A percentile compares a stretch with the other conserved stretches of the same genome.
Conservation (phyloP, 2,113 vertebrate genomes). For the Origma solitaria region DNA sequence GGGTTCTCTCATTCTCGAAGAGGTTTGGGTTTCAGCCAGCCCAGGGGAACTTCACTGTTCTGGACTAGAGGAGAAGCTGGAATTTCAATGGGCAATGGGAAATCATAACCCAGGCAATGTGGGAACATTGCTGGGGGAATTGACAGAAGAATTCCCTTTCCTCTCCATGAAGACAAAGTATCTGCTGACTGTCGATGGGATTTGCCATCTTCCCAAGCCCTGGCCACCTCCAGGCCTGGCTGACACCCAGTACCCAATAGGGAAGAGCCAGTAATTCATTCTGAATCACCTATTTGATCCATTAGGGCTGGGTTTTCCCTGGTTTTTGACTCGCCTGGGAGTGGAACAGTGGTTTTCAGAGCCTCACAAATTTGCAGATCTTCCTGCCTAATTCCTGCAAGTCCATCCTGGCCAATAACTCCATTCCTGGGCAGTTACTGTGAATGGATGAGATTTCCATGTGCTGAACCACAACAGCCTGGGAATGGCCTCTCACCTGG, state of each 20-base stretch:
- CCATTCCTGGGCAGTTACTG: not conserved
- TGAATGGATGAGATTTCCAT: not conserved
- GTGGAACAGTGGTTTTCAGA: not conserved
- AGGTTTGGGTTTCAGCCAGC: not conserved
- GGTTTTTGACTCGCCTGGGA: not conserved
- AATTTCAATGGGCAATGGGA: not conserved
- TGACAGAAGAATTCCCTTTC: not conserved
- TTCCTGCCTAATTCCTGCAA: not conserved
- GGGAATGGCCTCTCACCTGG: not conserved
- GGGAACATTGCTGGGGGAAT: not conserved
- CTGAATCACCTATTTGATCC: not conserved
- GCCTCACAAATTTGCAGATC: not conserved
- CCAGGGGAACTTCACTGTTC: not conserved
- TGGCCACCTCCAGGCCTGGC: not conserved
- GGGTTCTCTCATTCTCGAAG: not conserved
- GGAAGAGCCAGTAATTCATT: not conserved
- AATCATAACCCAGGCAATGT: not conserved
- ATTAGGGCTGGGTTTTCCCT: not conserved
- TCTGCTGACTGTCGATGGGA: not conserved
- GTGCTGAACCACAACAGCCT: not conserved
- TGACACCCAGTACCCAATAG: not conserved
- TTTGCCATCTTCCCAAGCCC: not conserved
- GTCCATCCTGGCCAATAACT: not conserved
- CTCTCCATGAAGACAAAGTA: not conserved
- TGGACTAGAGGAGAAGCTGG: not conserved